Conservation (phyloP, 2,888 invertebrate genomes). For the Harpalus rufipes region DNA sequence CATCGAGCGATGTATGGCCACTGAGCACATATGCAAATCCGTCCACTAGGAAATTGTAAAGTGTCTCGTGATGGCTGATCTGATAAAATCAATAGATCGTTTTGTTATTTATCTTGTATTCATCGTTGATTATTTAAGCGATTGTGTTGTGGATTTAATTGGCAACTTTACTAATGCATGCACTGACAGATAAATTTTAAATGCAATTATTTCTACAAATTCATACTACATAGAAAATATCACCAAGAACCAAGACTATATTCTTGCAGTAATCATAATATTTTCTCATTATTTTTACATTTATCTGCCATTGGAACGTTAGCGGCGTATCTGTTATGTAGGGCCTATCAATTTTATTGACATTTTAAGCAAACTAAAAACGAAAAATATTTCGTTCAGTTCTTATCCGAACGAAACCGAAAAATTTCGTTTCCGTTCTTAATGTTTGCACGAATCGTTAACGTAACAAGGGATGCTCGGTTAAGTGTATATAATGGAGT, state of each 20-base stretch:
- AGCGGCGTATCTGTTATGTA: too few species aligned
- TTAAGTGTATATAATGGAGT: too few species aligned
- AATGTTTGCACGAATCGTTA: too few species aligned
- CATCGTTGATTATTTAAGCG: slow-evolving; percentile 53
- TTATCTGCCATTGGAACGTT: too few species aligned
- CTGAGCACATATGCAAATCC: slow-evolving; percentile 61
- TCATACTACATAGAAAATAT: not conserved
- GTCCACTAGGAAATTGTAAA: slow-evolving; percentile 62
- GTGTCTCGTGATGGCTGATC: slow-evolving; percentile 50
- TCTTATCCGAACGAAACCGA: too few species aligned
- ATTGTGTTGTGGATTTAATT: slow-evolving; percentile 57
- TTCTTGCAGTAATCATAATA: too few species aligned
- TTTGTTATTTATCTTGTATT: slow-evolving; percentile 66
- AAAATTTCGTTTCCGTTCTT: too few species aligned
- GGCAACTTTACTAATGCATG: slow-evolving; percentile 23
- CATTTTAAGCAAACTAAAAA: too few species aligned
- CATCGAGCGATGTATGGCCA: slow-evolving; percentile 29
- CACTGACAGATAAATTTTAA: slow-evolving; percentile 24
- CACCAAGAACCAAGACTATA: not conserved
- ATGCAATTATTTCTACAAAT: slow-evolving; percentile 8
- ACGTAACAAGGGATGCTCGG: too few species aligned
- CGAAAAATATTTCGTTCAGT: too few species aligned
- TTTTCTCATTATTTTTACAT: too few species aligned
- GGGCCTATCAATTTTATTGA: too few species aligned
- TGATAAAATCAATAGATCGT: slow-evolving; percentile 66